Evolutionary conservation across 1,140 invertebrate genomes (phyloP), one percentile per base, ranked within the genome.

Genomic region (Lucilia cuprina): DNA sequence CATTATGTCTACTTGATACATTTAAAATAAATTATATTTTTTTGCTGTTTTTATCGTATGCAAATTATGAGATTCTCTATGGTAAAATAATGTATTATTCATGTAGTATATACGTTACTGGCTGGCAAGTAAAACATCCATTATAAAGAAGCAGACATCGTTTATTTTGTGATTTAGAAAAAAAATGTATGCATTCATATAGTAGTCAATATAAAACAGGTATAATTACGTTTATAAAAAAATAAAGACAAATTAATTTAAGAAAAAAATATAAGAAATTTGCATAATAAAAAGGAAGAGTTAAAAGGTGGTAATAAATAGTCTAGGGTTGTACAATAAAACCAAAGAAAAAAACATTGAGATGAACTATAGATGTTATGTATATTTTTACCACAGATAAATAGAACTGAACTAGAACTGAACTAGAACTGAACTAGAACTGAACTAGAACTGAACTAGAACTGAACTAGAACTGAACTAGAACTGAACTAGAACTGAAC

Each of bases 11-110:
- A 60, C 55, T 60, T 60, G 55, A 60, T 60, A 60, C 55, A 17
- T n/a, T 14, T 60, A n/a, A 60, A 60, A 60, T 60, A 60, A 17
- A 17, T 60, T 60, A 14, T n/a, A n/a, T n/a, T n/a, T n/a, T 60
- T 60, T n/a, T 60, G n/a, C 13, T n/a, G 13, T 14, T 5, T 17
- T 17, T n/a, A 14, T 60, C 55, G 8, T 60, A 60, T 60, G 55
- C 55, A 60, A 60, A 60, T 60, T 60, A 60, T 60, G 55, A 60
- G 55, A 60, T 60, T 60, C 55, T 60, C 55, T 60, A 60, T 60
- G 55, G 55, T 7, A 60, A 60, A 60, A 60, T n/a, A 60, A 60
- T 60, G 55, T 14, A 60, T 60, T 60, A 60, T 60, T 17, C 55
- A 60, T 60, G 55, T 17, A 60, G 14, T 17, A 60, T 17, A 60